Percentiles rank a stretch among this genome's conserved stretches.
Conservation (phyloP, 1,140 invertebrate genomes). For the Venturia canescens region DNA sequence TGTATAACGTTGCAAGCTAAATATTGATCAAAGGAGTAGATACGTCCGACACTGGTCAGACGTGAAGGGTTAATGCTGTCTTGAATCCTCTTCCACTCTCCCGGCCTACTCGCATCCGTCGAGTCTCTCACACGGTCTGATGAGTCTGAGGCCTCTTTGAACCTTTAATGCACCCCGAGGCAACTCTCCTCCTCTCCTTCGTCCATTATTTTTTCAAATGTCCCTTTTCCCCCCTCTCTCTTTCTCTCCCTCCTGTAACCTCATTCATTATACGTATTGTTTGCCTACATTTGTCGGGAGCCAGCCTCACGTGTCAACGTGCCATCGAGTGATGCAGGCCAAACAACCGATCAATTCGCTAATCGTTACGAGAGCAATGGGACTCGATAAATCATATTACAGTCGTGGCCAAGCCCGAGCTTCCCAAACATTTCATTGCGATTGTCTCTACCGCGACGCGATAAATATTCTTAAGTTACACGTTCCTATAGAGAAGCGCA, state of each 20-base stretch:
- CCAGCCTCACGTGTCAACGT: no score
- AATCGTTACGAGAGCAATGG: no score
- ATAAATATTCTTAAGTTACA: neutral
- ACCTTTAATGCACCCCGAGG: neutral
- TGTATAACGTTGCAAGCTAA: slow-evolving; percentile 31
- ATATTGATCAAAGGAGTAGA: slow-evolving; percentile 43
- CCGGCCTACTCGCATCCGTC: neutral
- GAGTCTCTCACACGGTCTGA: neutral
- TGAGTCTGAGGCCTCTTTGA: slow-evolving; percentile 4
- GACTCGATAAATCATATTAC: no score
- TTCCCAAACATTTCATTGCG: no score
- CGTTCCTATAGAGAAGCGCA: neutral
- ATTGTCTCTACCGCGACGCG: no score
- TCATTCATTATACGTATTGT: no score
- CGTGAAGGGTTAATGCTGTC: slow-evolving; percentile 26
- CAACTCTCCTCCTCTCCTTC: neutral
- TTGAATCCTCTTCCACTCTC: neutral
- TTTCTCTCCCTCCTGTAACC: no score
- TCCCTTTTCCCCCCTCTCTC: no score
- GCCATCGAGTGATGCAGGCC: no score
- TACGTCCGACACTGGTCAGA: slow-evolving; percentile 35
- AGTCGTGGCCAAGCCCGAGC: no score
- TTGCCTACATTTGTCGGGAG: no score
- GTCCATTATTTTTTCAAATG: neutral
- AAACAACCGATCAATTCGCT: no score